Evolutionary conservation across 2,888 invertebrate species (phyloP).

Genomic region (Coecobrya sp.): DNA sequence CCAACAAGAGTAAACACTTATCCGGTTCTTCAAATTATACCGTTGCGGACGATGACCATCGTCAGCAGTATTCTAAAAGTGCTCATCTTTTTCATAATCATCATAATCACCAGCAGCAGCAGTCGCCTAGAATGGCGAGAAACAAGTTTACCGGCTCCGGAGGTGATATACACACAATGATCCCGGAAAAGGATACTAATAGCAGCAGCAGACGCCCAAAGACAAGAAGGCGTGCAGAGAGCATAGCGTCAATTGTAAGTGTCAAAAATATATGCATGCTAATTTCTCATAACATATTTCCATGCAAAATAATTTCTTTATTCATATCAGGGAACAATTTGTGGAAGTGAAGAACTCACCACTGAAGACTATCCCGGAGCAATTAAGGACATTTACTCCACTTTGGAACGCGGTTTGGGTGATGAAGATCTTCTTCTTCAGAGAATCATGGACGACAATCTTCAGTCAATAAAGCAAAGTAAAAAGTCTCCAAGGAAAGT

Average conservation of each 20-base stretch:
- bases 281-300: neutral
- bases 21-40: too few relatives aligned
- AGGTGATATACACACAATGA: conserved; percentile 30
- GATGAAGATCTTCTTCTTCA: conserved; percentile 21
- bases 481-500: conserved; percentile 40
- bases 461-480: conserved; percentile 1
- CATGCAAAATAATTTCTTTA: too few relatives aligned
- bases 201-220: conserved; percentile 3
- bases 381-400: conserved; percentile 37
- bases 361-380: conserved; percentile 79
- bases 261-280: neutral
- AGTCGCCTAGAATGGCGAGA: conserved; percentile 31
- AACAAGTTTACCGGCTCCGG: conserved; percentile 47
- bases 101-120: neutral
- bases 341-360: conserved; percentile 85
- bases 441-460: conserved; percentile 9
- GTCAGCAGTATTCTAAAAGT: conserved; percentile 28
- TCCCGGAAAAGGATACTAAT: conserved; percentile 57
- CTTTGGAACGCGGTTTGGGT: neutral
- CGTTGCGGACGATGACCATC: neutral
- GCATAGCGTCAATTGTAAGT: conserved; percentile 68
- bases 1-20: neutral
- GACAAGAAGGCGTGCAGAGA: conserved; percentile 48
- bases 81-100: conserved; percentile 38
- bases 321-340: conserved; percentile 86